Percentiles rank a stretch among this genome's conserved stretches.
phyloP scores from a whole-genome alignment of 2,113 vertebrate genomes.

The Pionites leucogaster region DNA sequence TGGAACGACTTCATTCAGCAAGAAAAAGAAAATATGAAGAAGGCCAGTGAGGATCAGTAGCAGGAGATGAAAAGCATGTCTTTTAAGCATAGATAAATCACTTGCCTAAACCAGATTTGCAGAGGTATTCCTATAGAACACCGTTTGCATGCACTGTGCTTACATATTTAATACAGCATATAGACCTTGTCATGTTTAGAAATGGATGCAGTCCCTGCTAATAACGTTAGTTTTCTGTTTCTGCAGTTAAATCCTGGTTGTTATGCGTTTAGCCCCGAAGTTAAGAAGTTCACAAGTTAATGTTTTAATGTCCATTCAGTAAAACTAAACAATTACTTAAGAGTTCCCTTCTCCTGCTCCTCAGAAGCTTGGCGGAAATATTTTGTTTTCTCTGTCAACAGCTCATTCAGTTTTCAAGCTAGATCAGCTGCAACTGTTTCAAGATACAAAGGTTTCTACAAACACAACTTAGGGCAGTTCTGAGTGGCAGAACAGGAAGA shows the following conservation, averaged over 20 bases:
- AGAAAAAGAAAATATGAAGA: conserved; percentile 75
- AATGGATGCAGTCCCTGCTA: not conserved
- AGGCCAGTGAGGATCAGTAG: not conserved
- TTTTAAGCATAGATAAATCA: not conserved
- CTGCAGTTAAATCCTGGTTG: not conserved
- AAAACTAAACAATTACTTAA: not conserved
- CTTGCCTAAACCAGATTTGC: not conserved
- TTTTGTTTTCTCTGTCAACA: not conserved
- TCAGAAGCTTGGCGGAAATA: not conserved
- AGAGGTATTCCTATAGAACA: not conserved
- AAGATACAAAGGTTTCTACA: not conserved
- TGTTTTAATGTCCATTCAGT: not conserved
- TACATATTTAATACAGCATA: not conserved
- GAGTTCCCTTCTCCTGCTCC: not conserved
- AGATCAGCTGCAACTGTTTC: not conserved
- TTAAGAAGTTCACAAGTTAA: not conserved
- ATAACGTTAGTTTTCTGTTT: not conserved
- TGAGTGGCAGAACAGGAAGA: not conserved
- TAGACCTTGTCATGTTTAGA: not conserved
- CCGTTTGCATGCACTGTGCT: not conserved
- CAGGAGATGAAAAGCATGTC: not conserved
- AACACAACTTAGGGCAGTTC: not conserved
- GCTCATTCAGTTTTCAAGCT: not conserved
- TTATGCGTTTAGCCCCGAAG: not conserved
- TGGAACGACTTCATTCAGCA: conserved; percentile 53